Conservation (phyloP, 2,113 vertebrate genomes). For the Mastomys natalensis region DNA sequence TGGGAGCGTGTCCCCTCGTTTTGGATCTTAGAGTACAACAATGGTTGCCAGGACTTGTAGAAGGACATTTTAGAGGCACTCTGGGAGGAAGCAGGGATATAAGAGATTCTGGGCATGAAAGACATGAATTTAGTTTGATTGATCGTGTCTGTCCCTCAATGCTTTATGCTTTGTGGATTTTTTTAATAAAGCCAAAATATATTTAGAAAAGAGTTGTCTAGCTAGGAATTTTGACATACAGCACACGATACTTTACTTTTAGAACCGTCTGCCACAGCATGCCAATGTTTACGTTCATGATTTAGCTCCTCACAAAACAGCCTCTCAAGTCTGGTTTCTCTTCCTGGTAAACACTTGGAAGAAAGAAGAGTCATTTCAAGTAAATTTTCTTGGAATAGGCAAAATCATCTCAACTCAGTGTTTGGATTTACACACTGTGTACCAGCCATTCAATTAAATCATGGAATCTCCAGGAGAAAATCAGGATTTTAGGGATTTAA, state of each 20-base stretch:
- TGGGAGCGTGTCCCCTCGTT: too few species aligned
- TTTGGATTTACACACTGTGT: background rate
- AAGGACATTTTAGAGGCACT: background rate
- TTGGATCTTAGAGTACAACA: too few species aligned
- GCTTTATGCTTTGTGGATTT: slow-evolving; percentile 22
- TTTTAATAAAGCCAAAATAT: background rate
- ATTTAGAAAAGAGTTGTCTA: slow-evolving; percentile 2
- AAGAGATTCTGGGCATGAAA: background rate
- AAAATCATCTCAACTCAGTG: background rate
- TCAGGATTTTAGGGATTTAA: background rate
- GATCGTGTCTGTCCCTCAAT: background rate
- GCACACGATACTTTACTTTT: slow-evolving; percentile 23
- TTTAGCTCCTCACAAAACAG: background rate
- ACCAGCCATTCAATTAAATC: background rate
- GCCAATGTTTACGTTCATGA: slow-evolving; percentile 51
- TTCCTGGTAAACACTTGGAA: background rate
- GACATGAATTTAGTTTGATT: background rate
- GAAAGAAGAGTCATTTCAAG: background rate
- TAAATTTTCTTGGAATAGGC: background rate
- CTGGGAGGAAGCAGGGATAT: background rate
- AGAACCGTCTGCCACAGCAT: background rate
- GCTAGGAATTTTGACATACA: background rate
- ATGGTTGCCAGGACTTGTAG: background rate
- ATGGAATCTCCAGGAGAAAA: background rate
- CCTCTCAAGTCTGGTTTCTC: slow-evolving; percentile 37